Evolutionary conservation across 2,113 vertebrate species (phyloP).

Genomic region (Ciconia boyciana): DNA sequence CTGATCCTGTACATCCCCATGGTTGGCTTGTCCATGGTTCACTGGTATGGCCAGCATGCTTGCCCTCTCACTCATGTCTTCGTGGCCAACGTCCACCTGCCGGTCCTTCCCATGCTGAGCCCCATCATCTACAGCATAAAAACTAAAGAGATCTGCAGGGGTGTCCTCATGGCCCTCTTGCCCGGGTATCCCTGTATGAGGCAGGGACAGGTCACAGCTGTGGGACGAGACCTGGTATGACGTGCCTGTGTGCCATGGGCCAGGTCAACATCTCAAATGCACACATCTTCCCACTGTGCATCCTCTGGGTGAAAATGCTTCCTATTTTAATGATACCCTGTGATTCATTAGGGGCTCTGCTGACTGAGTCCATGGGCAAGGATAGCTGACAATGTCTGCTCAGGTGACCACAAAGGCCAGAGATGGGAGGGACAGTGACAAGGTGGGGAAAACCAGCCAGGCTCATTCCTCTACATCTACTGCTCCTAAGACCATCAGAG

Average conservation of each 20-base stretch:
- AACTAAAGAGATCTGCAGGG: no score
- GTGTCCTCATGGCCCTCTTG: background rate
- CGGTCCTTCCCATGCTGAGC: background rate
- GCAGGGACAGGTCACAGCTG: background rate
- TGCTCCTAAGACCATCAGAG: background rate
- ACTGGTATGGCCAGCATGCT: background rate
- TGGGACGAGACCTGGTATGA: background rate
- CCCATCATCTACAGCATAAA: background rate
- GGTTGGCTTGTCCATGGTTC: slow-evolving; percentile 15
- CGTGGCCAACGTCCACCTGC: background rate
- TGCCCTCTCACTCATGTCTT: background rate
- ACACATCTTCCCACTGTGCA: no score
- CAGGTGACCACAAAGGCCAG: background rate
- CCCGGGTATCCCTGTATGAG: background rate
- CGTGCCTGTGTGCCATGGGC: background rate
- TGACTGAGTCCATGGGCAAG: no score
- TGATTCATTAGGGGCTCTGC: background rate
- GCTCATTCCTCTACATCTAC: no score
- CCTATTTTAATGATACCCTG: no score
- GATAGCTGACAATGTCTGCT: background rate
- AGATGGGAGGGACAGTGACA: no score
- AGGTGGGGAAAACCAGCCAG: background rate
- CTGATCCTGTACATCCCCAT: background rate
- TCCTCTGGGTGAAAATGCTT: background rate
- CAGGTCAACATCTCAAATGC: background rate